Conservation (phyloP, 2,797 vertebrate species). For the Danio choprae region DNA sequence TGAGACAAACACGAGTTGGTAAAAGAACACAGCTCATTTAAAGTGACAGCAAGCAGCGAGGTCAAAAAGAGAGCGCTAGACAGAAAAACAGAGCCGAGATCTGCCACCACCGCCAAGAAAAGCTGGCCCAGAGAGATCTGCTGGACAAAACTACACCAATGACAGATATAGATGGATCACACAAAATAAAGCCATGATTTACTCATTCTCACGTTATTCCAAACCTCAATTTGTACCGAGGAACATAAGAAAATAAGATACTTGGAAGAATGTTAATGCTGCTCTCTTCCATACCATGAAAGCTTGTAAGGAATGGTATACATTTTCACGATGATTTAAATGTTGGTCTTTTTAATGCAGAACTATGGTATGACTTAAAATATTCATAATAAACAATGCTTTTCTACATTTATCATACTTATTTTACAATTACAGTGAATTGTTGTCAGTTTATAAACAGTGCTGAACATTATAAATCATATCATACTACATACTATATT, state of each 20-base stretch:
- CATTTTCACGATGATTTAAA: neutral
- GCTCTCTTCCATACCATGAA: neutral
- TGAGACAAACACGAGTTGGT: neutral
- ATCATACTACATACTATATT: no score
- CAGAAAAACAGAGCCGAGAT: neutral
- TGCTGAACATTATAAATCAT: no score
- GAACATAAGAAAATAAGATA: neutral
- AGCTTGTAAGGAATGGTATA: neutral
- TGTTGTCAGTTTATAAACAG: no score
- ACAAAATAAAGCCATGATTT: neutral
- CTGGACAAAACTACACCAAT: neutral
- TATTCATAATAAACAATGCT: no score
- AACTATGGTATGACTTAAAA: neutral
- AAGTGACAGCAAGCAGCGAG: neutral
- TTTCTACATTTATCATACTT: no score
- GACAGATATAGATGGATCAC: neutral
- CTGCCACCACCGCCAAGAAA: constrained; percentile 3
- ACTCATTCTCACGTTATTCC: neutral
- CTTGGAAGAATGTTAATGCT: constrained; percentile 2
- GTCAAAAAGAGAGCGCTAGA: neutral
- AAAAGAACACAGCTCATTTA: neutral
- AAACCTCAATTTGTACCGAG: neutral
- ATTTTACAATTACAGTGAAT: no score
- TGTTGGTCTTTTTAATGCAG: neutral
- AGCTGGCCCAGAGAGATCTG: neutral